Percentiles rank a stretch among this genome's conserved stretches.
phyloP scores from a whole-genome alignment of 2,888 invertebrate species.

The Euzetes globulus region DNA sequence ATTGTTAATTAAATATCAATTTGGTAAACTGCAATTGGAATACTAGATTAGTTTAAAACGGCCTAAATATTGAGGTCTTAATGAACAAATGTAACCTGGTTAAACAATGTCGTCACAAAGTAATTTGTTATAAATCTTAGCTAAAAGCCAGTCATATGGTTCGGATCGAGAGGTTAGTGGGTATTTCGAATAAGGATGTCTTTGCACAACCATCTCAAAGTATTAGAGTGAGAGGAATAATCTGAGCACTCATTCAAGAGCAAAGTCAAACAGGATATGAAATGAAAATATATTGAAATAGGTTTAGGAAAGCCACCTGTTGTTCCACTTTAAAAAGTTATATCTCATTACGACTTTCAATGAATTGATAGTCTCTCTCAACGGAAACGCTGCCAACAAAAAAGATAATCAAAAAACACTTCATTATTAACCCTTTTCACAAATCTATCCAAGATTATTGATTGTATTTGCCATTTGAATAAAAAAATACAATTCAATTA shows the following conservation, averaged over 20 bases:
- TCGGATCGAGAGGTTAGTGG: no score
- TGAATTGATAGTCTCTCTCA: neutral
- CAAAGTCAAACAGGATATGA: constrained; percentile 15
- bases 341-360: constrained; percentile 7
- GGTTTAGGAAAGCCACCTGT: constrained; percentile 22
- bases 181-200: no score
- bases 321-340: constrained; percentile 3
- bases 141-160: no score
- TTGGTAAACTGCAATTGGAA: no score
- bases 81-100: no score
- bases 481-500: no score
- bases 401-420: neutral
- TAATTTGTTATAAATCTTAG: no score
- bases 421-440: neutral
- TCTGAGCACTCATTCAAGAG: neutral
- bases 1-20: no score
- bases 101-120: no score
- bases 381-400: neutral
- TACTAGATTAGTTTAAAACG: no score
- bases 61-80: no score
- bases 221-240: neutral
- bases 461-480: no score
- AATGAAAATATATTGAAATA: neutral
- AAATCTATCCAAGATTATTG: neutral
- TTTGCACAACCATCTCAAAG: neutral